Conservation (phyloP, 2,888 invertebrate species). For the Macrosoma leucophasiata region DNA sequence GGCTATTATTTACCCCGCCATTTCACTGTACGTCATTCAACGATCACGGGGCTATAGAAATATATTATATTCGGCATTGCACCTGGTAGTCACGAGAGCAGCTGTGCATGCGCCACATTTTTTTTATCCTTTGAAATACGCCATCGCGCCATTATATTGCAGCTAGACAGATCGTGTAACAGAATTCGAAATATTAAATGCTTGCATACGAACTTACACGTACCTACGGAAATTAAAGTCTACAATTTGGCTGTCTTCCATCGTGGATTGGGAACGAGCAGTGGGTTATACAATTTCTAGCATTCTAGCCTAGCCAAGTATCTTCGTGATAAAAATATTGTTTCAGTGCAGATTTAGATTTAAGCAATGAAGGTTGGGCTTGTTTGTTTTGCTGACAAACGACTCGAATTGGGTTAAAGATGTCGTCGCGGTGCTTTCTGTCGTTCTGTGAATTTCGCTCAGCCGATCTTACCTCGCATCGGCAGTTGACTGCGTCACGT, state of each 20-base stretch:
- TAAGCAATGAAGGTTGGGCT: too few species aligned
- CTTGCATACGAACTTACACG: too few species aligned
- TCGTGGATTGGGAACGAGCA: too few species aligned
- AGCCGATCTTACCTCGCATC: constrained; percentile 19
- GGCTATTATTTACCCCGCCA: too few species aligned
- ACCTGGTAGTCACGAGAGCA: constrained; percentile 30
- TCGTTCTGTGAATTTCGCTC: constrained; percentile 8
- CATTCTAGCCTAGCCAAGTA: too few species aligned
- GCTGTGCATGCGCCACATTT: constrained; percentile 40
- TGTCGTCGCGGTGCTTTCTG: constrained; percentile 8
- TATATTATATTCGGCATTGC: constrained; percentile 7
- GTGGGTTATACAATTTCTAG: too few species aligned
- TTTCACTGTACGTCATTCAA: too few species aligned
- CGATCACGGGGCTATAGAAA: too few species aligned
- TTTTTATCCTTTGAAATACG: constrained; percentile 23
- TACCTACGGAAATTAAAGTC: too few species aligned
- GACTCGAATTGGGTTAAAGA: constrained; percentile 4
- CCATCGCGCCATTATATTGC: constrained; percentile 18
- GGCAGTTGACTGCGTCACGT: constrained; percentile 30
- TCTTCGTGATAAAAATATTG: too few species aligned
- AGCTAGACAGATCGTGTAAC: constrained; percentile 5
- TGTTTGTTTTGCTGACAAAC: too few species aligned
- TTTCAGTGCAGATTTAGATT: too few species aligned
- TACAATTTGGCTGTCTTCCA: constrained; percentile 30
- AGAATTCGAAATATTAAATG: constrained; percentile 4